Percentiles rank a stretch among this genome's conserved stretches.
Evolutionary conservation across 1,140 invertebrate genomes (phyloP).

Genomic region (Nasonia longicornis): DNA sequence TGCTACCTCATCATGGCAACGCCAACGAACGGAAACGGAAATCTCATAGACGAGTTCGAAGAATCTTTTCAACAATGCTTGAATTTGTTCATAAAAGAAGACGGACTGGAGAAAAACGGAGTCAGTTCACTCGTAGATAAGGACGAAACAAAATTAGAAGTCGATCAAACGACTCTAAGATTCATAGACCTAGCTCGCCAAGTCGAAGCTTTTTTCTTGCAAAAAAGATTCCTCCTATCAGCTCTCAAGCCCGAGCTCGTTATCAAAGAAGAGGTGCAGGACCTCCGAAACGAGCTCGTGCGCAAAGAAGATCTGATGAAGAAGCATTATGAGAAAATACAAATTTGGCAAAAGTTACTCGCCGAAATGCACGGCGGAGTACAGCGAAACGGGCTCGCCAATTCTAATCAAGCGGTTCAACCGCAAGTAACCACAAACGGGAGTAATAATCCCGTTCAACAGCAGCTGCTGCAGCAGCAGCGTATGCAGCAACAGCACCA

Average conservation of each 20-base stretch:
- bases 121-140: slow-evolving; percentile 76
- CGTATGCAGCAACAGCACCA: slow-evolving; percentile 64
- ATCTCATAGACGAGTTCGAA: slow-evolving; percentile 87
- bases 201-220: slow-evolving; percentile 94
- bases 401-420: slow-evolving; percentile 56
- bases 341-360: slow-evolving; percentile 88
- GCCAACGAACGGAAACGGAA: slow-evolving; percentile 82
- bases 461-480: slow-evolving; percentile 65
- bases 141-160: slow-evolving; percentile 86
- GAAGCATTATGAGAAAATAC: slow-evolving; percentile 90
- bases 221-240: slow-evolving; percentile 90
- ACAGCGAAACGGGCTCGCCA: slow-evolving; percentile 65
- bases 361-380: slow-evolving; percentile 77
- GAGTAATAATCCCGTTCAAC: slow-evolving; percentile 60
- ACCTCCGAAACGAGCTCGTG: slow-evolving; percentile 84
- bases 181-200: slow-evolving; percentile 92
- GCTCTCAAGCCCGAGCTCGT: slow-evolving; percentile 91
- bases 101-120: slow-evolving; percentile 74
- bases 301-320: slow-evolving; percentile 90
- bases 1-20: slow-evolving; percentile 76
- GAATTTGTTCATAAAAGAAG: slow-evolving; percentile 87
- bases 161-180: slow-evolving; percentile 84
- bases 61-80: slow-evolving; percentile 89
- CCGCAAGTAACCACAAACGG: slow-evolving; percentile 57
- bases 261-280: slow-evolving; percentile 91